Percentiles rank a stretch among this genome's conserved stretches.
These are phyloP conservation scores for Agriopis marginaria DNA, from an alignment of 2,888 invertebrate genomes.

Conservation along the genomic window DNA sequence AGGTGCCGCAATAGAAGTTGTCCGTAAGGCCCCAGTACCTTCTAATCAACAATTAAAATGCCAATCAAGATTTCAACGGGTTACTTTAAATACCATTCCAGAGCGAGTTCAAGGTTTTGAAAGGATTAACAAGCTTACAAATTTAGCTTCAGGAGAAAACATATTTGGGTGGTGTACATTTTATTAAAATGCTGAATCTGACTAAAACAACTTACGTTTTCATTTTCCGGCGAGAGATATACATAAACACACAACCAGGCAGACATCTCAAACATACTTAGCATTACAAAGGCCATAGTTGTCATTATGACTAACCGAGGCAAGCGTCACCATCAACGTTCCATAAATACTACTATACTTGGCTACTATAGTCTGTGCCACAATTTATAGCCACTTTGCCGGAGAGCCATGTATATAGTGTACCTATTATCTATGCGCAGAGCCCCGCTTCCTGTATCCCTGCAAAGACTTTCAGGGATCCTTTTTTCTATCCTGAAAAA, in stretches of 20 bases:
- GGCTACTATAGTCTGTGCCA: background rate
- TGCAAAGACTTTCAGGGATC: no score
- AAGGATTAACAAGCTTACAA: slow-evolving; percentile 22
- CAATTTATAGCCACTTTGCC: background rate
- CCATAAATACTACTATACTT: slow-evolving; percentile 25
- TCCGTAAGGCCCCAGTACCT: no score
- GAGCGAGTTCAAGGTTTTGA: slow-evolving; percentile 38
- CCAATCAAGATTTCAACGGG: slow-evolving; percentile 34
- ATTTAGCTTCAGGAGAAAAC: background rate
- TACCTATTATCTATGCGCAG: no score
- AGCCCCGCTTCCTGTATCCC: background rate
- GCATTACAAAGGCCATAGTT: slow-evolving; percentile 20
- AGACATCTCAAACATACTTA: slow-evolving; percentile 15
- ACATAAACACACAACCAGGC: background rate
- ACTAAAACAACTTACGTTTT: background rate
- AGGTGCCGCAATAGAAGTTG: no score
- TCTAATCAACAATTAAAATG: slow-evolving; percentile 23
- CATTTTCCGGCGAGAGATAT: slow-evolving; percentile 1
- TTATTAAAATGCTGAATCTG: background rate
- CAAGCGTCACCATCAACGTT: slow-evolving; percentile 18
- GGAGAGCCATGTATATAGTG: no score
- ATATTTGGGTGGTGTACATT: background rate
- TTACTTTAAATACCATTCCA: slow-evolving; percentile 34
- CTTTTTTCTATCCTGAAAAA: no score
- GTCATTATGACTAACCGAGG: slow-evolving; percentile 18